These are phyloP conservation scores for Alentia gelatinosa DNA, from an alignment of 2,888 invertebrate species.

Conservation along the genomic window DNA sequence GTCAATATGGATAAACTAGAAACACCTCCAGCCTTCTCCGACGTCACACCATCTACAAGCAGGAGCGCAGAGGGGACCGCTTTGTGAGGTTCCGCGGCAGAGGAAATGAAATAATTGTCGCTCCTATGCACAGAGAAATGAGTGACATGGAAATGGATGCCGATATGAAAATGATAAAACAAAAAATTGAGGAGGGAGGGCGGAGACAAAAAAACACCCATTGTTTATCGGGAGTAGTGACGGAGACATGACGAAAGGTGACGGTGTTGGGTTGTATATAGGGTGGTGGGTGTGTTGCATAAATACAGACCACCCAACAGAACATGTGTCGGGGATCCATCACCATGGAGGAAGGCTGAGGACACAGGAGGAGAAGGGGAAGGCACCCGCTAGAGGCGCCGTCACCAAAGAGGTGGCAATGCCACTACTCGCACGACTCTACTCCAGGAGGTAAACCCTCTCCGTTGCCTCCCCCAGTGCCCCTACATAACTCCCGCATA, in stretches of 20 bases:
- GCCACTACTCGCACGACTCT: background rate
- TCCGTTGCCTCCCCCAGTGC: background rate
- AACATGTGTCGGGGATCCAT: conserved; percentile 3
- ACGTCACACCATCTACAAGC: background rate
- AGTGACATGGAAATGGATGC: background rate
- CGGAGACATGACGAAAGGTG: background rate
- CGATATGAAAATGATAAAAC: background rate
- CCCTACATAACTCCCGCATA: background rate
- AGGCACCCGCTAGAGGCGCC: background rate
- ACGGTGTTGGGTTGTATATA: background rate
- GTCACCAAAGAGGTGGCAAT: background rate
- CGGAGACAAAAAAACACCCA: background rate
- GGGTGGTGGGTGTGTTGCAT: background rate
- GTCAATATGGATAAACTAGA: conserved; percentile 16
- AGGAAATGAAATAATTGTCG: background rate
- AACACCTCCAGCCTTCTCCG: background rate
- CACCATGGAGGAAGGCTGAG: background rate
- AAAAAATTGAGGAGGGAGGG: background rate
- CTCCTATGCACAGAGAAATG: background rate
- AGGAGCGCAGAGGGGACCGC: too few relatives aligned
- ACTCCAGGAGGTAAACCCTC: background rate
- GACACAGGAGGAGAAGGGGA: background rate
- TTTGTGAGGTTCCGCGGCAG: too few relatives aligned
- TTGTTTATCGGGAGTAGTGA: background rate
- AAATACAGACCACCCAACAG: background rate